Evolutionary conservation across 2,888 invertebrate species (phyloP).

Genomic region (Spodoptera picta): DNA sequence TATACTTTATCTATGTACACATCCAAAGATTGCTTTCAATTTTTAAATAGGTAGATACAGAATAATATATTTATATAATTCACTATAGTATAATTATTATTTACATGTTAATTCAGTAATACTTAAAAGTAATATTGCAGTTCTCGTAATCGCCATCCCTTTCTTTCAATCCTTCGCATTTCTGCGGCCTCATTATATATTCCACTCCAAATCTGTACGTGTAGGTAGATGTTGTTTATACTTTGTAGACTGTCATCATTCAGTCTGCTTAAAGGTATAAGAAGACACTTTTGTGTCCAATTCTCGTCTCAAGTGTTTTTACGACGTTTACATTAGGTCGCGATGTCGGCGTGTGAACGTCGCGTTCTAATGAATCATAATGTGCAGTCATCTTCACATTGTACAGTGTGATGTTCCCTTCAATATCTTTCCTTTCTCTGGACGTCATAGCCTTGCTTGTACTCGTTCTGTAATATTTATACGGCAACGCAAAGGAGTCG

Average conservation of each 20-base stretch:
- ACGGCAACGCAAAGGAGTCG: slow-evolving; percentile 10
- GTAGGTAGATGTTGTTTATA: slow-evolving; percentile 14
- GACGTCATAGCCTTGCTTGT: slow-evolving; percentile 34
- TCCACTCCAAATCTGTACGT: slow-evolving; percentile 41
- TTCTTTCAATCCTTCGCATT: slow-evolving; percentile 55
- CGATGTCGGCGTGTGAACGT: slow-evolving; percentile 23
- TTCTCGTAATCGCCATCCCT: slow-evolving; percentile 74
- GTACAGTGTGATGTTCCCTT: slow-evolving; percentile 54
- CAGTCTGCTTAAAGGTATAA: too few relatives aligned
- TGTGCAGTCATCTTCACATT: slow-evolving; percentile 28
- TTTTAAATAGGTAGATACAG: slow-evolving; percentile 67
- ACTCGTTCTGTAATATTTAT: slow-evolving; percentile 19
- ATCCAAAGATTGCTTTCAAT: slow-evolving; percentile 82
- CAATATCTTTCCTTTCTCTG: slow-evolving; percentile 23
- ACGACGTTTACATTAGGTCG: slow-evolving; percentile 43
- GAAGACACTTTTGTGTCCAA: slow-evolving; percentile 12
- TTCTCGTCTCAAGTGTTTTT: slow-evolving; percentile 29
- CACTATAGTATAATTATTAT: slow-evolving; percentile 70
- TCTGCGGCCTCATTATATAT: slow-evolving; percentile 33
- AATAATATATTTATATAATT: slow-evolving; percentile 70
- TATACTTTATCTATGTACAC: slow-evolving; percentile 76
- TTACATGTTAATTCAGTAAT: slow-evolving; percentile 80
- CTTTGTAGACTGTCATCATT: too few relatives aligned
- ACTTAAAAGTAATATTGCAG: slow-evolving; percentile 87
- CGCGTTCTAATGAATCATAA: slow-evolving; percentile 16